These are phyloP conservation scores for Pollenia angustigena DNA, from an alignment of 2,888 invertebrate species.

Conservation along the genomic window DNA sequence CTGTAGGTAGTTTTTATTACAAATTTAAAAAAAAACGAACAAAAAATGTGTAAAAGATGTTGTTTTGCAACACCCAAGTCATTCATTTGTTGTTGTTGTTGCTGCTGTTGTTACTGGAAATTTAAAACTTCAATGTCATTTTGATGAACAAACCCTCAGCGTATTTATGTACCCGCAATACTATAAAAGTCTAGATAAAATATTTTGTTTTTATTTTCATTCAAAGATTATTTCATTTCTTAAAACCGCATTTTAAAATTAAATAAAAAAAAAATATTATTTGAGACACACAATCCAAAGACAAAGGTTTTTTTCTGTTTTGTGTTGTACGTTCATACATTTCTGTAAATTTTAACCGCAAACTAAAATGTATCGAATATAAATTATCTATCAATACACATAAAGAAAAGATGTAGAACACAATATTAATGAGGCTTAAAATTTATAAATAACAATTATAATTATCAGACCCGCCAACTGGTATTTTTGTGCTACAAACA, in stretches of 20 bases:
- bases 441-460: neutral
- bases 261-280: slow-evolving; percentile 25
- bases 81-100: slow-evolving; percentile 19
- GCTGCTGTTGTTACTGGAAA: slow-evolving; percentile 40
- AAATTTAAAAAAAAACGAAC: slow-evolving; percentile 15
- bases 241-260: slow-evolving; percentile 51
- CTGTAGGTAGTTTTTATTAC: slow-evolving; percentile 64
- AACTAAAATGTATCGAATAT: slow-evolving; percentile 29
- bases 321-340: neutral
- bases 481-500: neutral
- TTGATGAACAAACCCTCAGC: slow-evolving; percentile 40
- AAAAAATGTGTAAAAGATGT: slow-evolving; percentile 45
- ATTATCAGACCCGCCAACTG: neutral
- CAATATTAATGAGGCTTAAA: neutral
- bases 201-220: slow-evolving; percentile 16
- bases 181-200: slow-evolving; percentile 43
- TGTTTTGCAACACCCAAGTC: slow-evolving; percentile 59
- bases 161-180: slow-evolving; percentile 5
- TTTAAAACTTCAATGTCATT: slow-evolving; percentile 66
- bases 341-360: slow-evolving; percentile 55
- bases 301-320: slow-evolving; percentile 9
- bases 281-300: slow-evolving; percentile 44
- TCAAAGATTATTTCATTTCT: slow-evolving; percentile 39
- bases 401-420: neutral
- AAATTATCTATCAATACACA: slow-evolving; percentile 29